Percentiles rank a stretch among this genome's conserved stretches.
These are phyloP conservation scores for Steatocranus sp. DNA, from an alignment of 2,797 vertebrate species.

Conservation along the genomic window DNA sequence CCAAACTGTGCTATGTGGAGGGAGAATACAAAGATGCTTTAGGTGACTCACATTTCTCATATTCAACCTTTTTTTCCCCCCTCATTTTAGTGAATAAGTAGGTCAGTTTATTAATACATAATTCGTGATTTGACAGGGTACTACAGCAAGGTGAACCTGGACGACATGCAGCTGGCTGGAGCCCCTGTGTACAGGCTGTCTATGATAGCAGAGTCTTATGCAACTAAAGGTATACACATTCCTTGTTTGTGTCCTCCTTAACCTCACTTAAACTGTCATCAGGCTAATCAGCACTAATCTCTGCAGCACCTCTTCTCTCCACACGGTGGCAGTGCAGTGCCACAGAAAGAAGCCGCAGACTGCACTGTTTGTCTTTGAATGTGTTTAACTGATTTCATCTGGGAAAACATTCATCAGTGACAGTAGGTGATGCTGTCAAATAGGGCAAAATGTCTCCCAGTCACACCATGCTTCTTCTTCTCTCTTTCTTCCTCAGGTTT, in stretches of 20 bases:
- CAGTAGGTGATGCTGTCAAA: background rate
- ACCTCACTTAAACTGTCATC: background rate
- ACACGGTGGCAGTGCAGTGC: conserved; percentile 37
- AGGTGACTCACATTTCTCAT: conserved; percentile 27
- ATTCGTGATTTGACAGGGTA: conserved; percentile 64
- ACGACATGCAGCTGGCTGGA: conserved; percentile 86
- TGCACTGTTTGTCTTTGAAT: background rate
- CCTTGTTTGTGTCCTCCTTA: background rate
- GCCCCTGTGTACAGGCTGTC: conserved; percentile 87
- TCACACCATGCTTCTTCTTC: background rate
- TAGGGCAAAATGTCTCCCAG: background rate
- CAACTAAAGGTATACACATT: conserved; percentile 85
- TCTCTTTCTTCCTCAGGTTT: conserved; percentile 44
- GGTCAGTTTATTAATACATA: background rate
- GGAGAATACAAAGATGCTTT: conserved; percentile 88
- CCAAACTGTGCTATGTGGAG: conserved; percentile 92
- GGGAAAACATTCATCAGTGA: background rate
- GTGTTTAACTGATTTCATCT: background rate
- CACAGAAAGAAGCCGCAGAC: background rate
- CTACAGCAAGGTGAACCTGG: conserved; percentile 81
- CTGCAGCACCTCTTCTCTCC: conserved; percentile 27
- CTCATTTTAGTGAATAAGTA: background rate
- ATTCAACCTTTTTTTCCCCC: background rate
- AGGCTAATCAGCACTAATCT: background rate
- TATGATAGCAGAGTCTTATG: conserved; percentile 94